These are phyloP conservation scores for Ostrea edulis DNA, from an alignment of 1,140 invertebrate species.

Conservation along the genomic window DNA sequence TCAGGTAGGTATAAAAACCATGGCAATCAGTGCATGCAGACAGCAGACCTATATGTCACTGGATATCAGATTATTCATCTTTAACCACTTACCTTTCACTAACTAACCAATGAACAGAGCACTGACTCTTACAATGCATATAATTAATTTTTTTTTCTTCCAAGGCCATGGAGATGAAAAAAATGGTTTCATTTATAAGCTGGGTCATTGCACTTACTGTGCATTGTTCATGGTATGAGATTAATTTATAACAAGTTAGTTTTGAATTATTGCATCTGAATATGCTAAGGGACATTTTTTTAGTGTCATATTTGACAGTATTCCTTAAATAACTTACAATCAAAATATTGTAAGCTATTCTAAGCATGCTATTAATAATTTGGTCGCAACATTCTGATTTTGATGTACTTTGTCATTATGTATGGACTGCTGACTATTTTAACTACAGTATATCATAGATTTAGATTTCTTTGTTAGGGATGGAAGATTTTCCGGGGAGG, in stretches of 20 bases:
- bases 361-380: slow-evolving; percentile 21
- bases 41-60: neutral
- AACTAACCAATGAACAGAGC: slow-evolving; percentile 17
- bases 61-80: neutral
- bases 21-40: slow-evolving; percentile 31
- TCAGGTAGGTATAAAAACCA: slow-evolving; percentile 38
- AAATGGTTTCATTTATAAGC: neutral
- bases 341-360: slow-evolving; percentile 1
- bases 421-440: too few relatives aligned
- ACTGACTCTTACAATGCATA: neutral
- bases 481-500: too few relatives aligned
- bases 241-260: neutral
- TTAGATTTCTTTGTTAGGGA: too few relatives aligned
- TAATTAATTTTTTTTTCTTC: neutral
- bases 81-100: slow-evolving; percentile 11
- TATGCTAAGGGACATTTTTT: neutral
- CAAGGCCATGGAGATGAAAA: neutral
- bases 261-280: neutral
- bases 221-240: neutral
- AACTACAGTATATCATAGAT: too few relatives aligned
- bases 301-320: slow-evolving; percentile 9
- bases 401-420: too few relatives aligned
- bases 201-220: neutral
- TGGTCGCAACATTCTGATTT: neutral
- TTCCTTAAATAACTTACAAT: neutral